A percentile compares a stretch with the other conserved stretches of the same genome.
These are phyloP conservation scores for Neodontobutis hainanensis DNA, from an alignment of 2,113 vertebrate species.

Conservation along the genomic window DNA sequence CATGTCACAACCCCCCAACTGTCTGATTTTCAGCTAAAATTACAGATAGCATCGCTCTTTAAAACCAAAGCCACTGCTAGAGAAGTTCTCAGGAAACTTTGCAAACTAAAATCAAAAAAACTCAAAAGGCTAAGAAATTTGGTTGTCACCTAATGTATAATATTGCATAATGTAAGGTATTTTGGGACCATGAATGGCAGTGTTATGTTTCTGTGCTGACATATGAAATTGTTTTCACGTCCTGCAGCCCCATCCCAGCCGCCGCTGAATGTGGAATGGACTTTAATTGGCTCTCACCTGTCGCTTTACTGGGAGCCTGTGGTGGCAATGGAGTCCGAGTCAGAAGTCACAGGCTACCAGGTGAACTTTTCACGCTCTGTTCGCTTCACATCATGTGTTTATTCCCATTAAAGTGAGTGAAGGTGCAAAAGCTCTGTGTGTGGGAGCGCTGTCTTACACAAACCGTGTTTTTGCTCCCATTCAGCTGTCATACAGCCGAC, in stretches of 20 bases:
- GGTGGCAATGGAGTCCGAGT: slow-evolving; percentile 90
- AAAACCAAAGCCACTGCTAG: too few relatives aligned
- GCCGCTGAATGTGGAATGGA: slow-evolving; percentile 91
- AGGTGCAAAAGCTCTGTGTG: neutral
- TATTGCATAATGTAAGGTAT: slow-evolving; percentile 5
- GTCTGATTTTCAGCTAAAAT: too few relatives aligned
- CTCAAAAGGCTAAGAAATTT: neutral
- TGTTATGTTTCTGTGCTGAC: slow-evolving; percentile 24
- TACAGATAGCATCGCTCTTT: too few relatives aligned
- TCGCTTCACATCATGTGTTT: neutral
- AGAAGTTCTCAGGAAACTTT: slow-evolving; percentile 1
- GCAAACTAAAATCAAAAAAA: neutral
- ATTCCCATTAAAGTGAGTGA: slow-evolving; percentile 11
- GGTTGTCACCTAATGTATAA: neutral
- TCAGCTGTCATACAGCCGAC: slow-evolving; percentile 89
- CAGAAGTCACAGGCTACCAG: slow-evolving; percentile 92
- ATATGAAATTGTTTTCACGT: slow-evolving; percentile 35
- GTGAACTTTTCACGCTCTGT: slow-evolving; percentile 71
- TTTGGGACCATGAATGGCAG: slow-evolving; percentile 12
- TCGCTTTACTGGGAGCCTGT: slow-evolving; percentile 93
- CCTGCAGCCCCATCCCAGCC: slow-evolving; percentile 88
- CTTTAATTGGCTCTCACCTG: slow-evolving; percentile 87
- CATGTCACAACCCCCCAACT: too few relatives aligned
- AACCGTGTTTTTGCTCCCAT: slow-evolving; percentile 7
- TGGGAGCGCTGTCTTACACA: slow-evolving; percentile 1